Conservation (phyloP, 1,140 invertebrate species). For the Andricus grossulariae region DNA sequence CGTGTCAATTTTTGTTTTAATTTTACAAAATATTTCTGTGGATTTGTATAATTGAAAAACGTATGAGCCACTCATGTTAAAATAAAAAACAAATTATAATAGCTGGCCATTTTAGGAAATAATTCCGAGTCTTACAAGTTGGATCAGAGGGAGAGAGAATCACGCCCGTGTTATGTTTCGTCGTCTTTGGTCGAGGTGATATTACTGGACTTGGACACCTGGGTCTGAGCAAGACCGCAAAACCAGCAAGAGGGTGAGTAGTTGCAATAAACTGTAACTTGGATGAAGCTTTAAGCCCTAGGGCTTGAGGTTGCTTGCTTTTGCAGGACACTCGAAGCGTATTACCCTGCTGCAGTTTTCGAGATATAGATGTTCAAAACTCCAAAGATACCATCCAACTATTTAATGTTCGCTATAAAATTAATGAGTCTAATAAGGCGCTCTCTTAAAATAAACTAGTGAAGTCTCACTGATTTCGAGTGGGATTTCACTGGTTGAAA, state of each 20-base stretch:
- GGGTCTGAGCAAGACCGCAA: conserved; percentile 50
- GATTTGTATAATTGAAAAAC: no score
- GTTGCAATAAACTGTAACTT: conserved; percentile 60
- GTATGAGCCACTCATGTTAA: no score
- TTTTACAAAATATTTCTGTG: no score
- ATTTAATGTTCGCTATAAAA: background rate
- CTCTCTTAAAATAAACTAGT: no score
- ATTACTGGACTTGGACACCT: conserved; percentile 44
- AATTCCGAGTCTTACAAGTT: background rate
- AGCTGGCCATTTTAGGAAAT: no score
- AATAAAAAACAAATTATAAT: no score
- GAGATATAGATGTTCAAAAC: background rate
- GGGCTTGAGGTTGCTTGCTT: conserved; percentile 47
- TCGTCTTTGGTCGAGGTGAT: conserved; percentile 28
- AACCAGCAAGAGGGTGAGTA: conserved; percentile 50
- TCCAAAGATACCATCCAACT: background rate
- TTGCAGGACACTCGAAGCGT: conserved; percentile 46
- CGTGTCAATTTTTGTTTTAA: no score
- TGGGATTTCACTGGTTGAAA: no score
- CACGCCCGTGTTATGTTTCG: conserved; percentile 32
- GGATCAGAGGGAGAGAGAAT: background rate
- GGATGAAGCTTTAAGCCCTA: conserved; percentile 47
- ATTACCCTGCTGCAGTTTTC: conserved; percentile 46
- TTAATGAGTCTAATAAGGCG: no score
- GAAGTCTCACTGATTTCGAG: no score